Base-by-base conservation (phyloP, 1,140 invertebrate genomes). In the Formica selysi region DNA sequence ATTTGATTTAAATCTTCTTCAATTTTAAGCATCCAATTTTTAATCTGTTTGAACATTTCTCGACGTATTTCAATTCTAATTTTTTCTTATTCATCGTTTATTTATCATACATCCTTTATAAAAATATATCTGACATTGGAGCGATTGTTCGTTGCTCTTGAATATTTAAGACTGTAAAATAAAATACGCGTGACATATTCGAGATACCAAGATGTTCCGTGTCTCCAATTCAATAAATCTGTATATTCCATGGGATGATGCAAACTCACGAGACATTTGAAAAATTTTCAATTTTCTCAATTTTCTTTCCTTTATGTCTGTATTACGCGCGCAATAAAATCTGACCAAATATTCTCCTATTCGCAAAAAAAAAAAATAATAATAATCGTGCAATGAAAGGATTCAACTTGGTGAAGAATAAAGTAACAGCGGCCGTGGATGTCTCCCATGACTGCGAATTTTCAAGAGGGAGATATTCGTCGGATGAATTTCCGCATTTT, bases 211-310 rank as follows among this genome's bases (percentile, higher is more conserved):
- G 13, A 51, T 26, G 44, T 16, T 67, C n/a, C 11, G 8, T 5
- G 19, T 57, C 29, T 74, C 10, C 16, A 71, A 71, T 22, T 44
- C 7, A 73, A 11, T 73, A 57, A 59, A 74, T 73, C 61, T 36
- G 29, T 38, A 41, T 74, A 32, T 59, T 59, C 5, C 44, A 32
- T 22, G 68, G 68, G 38, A 61, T 16, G 68, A 29, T 44, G 38
- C 38, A 10, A 70, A 54, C 61, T 83, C 48, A 83, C 38, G 79
- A 74, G 54, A 74, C 54, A 54, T 44, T 73, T 71, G 67, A 74
- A 73, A 74, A 83, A 74, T 74, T 83, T 83, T 73, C 54, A 73
- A 73, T 83, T 83, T 83, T 48, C 67, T 44, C 36, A 44, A 83
- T 51, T 32, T 32, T 32, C 3, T 51, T 51, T 5, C 13, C 3